Evolutionary conservation across 2,113 vertebrate genomes (phyloP), one percentile per base, ranked within the genome.

Genomic region (Xiphophorus maculatus): DNA sequence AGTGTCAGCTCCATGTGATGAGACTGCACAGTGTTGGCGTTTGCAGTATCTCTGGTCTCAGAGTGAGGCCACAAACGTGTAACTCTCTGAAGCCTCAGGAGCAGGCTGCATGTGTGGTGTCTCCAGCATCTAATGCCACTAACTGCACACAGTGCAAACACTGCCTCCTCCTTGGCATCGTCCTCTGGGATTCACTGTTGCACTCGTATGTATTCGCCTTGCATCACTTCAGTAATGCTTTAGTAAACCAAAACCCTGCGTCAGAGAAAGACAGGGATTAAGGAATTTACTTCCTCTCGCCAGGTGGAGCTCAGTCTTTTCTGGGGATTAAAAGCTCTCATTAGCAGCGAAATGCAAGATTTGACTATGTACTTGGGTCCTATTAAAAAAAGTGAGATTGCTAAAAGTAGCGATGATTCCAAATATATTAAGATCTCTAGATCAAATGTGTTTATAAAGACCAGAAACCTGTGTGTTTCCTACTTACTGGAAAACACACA

Each of bases 81-180:
- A 97, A 91, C 94, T 94, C 74, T 94, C 88, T 87, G 93, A 96
- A 71, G 97, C 94, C 74, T 95, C 94, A 79, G 96, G 94, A 87
- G 96, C 91, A 72, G 93, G 86, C 74, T 95, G 95, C 90, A 89
- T 94, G 83, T 96, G 94, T 69, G 95, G 91, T n/a, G 94, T 94
- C 89, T 96, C 94, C 44, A 95, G 93, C 84, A 97, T 95, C 90
- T 96, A 96, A 91, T 93, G 97, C 95, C 95, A 96, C 80, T 95
- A 94, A 89, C 83, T 96, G 76, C 96, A 96, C 93, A 93, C 87
- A 91, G 76, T 69, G 14, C 85, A 90, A 91, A 92, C 89, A 89
- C 81, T 73, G 81, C 89, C 88, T 84, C 79, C 60, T 66, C 88
- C 83, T 85, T 71, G 3, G 71, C 83, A 68, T 79, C 14, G 74